Percentiles rank a stretch among this genome's conserved stretches.
Evolutionary conservation across 2,113 vertebrate genomes (phyloP).

Genomic region (Ceratotherium simum): DNA sequence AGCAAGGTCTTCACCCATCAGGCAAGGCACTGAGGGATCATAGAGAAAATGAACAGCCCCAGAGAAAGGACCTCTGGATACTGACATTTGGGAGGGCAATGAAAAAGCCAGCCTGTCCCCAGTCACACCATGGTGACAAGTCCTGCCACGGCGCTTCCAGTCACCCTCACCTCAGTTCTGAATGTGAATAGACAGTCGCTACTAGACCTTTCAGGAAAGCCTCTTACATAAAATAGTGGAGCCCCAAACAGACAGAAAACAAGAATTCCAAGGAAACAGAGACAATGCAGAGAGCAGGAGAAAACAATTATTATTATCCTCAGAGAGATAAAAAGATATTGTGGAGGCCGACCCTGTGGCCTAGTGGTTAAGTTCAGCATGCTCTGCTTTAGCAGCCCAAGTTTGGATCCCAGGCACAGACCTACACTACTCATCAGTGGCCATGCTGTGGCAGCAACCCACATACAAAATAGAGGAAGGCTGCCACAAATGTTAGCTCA

Average conservation of each 20-base stretch:
- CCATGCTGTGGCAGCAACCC: too few species aligned
- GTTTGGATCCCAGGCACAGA: too few species aligned
- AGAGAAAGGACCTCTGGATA: neutral
- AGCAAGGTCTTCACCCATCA: neutral
- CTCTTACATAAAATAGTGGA: neutral
- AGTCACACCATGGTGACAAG: neutral
- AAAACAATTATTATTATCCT: neutral
- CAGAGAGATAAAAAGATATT: neutral
- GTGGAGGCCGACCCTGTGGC: too few species aligned
- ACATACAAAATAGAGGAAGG: too few species aligned
- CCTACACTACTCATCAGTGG: too few species aligned
- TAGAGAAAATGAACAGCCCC: neutral
- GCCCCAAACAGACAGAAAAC: neutral
- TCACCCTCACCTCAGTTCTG: neutral
- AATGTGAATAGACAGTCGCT: neutral
- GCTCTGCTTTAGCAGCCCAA: too few species aligned
- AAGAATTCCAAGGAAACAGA: neutral
- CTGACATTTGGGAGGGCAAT: neutral
- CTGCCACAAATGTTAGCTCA: too few species aligned
- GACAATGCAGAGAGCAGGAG: neutral
- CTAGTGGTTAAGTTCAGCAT: too few species aligned
- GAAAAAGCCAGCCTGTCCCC: neutral
- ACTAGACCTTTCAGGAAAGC: neutral
- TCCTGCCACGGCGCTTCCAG: neutral
- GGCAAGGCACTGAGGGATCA: neutral